Evolutionary conservation across 2,888 invertebrate species (phyloP).

Genomic region (Dasypolia templi): DNA sequence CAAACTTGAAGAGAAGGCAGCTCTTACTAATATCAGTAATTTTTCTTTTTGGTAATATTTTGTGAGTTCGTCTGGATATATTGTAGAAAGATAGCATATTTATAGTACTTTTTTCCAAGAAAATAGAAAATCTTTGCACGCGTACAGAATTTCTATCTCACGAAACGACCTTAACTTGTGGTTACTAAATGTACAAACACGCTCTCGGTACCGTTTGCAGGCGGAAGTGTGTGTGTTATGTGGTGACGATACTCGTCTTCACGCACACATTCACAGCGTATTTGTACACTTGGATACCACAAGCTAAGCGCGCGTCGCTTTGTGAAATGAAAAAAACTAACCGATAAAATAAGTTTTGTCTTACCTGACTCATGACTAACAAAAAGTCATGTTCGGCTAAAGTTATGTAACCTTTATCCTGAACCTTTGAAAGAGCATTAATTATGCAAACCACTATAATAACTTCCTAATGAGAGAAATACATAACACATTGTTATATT

Average conservation of each 20-base stretch:
- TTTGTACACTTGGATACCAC: too few species aligned
- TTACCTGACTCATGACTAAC: too few species aligned
- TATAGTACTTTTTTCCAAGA: not conserved
- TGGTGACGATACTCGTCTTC: too few species aligned
- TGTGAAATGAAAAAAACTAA: not conserved
- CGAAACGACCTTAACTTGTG: not conserved
- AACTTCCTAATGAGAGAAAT: not conserved
- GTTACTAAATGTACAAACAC: not conserved
- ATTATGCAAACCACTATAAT: too few species aligned
- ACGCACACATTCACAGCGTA: too few species aligned
- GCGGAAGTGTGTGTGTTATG: not conserved
- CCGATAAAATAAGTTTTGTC: not conserved
- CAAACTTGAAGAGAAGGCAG: not conserved
- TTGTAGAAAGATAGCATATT: constrained; percentile 2
- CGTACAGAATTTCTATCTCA: not conserved
- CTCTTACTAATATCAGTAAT: constrained; percentile 11
- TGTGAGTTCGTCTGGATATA: not conserved
- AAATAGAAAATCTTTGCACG: not conserved
- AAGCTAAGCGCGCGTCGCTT: too few species aligned
- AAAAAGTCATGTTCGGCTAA: too few species aligned
- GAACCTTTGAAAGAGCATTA: not conserved
- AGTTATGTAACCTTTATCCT: not conserved
- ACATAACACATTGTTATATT: not conserved
- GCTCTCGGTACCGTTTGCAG: not conserved
- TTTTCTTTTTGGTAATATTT: constrained; percentile 24